A percentile compares a stretch with the other conserved stretches of the same genome.
phyloP scores from a whole-genome alignment of 2,888 invertebrate species.

The Cynaeus angustus region DNA sequence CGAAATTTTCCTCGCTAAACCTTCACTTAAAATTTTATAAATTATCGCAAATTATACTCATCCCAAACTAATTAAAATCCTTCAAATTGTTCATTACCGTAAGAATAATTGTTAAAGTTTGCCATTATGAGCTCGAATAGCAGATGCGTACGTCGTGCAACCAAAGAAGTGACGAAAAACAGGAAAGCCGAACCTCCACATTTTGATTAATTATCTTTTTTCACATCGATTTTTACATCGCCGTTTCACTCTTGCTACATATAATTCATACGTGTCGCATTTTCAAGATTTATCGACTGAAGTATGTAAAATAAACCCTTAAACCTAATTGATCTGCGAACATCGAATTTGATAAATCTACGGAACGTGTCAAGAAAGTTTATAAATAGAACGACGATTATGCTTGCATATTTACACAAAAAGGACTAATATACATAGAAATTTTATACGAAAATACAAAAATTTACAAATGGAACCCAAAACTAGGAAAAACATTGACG shows the following conservation, averaged over 20 bases:
- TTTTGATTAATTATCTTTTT: conserved; percentile 35
- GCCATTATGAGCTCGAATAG: conserved; percentile 31
- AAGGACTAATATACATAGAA: no score
- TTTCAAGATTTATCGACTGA: background rate
- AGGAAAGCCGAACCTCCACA: conserved; percentile 26
- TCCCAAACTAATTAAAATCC: conserved; percentile 41
- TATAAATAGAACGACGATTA: no score
- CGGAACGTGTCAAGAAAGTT: no score
- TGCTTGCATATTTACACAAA: no score
- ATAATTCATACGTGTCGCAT: conserved; percentile 25
- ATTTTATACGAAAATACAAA: no score
- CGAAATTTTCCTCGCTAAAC: conserved; percentile 26
- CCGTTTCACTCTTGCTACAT: conserved; percentile 25
- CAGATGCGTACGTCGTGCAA: conserved; percentile 36
- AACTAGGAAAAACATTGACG: no score
- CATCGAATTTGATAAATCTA: no score
- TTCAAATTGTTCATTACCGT: conserved; percentile 41
- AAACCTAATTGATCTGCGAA: background rate
- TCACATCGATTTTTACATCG: conserved; percentile 28
- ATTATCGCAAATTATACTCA: conserved; percentile 36
- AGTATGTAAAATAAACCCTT: background rate
- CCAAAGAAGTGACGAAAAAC: conserved; percentile 32
- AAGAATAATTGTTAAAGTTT: conserved; percentile 40
- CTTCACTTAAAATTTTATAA: conserved; percentile 34
- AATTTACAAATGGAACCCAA: no score